Evolutionary conservation across 2,888 invertebrate genomes (phyloP).

Genomic region (Macaria liturata): DNA sequence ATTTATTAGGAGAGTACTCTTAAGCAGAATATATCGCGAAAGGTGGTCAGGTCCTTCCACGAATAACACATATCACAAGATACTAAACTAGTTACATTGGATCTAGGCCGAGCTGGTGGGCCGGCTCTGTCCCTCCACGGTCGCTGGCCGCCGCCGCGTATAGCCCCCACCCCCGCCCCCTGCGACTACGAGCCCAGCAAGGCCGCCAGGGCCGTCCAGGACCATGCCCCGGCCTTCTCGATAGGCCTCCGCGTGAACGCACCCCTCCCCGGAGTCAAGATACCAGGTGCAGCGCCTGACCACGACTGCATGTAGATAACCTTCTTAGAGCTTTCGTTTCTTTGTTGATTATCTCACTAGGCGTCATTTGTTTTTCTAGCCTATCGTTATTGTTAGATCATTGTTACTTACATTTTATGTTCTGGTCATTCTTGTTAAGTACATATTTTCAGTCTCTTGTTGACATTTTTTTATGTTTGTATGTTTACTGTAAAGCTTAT

Average conservation of each 20-base stretch:
- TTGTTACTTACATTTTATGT: too few species aligned
- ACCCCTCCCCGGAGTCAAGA: slow-evolving; percentile 68
- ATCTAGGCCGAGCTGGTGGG: slow-evolving; percentile 85
- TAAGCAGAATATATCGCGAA: too few species aligned
- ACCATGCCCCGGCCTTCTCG: slow-evolving; percentile 84
- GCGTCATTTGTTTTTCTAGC: not conserved
- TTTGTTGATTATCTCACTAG: not conserved
- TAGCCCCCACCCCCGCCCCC: slow-evolving; percentile 91
- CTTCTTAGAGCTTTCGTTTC: slow-evolving; percentile 17
- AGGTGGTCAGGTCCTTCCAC: too few species aligned
- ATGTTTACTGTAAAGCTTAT: too few species aligned
- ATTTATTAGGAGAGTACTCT: too few species aligned
- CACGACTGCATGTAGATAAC: slow-evolving; percentile 4
- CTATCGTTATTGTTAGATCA: too few species aligned
- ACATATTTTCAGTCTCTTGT: too few species aligned
- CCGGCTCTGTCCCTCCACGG: slow-evolving; percentile 92
- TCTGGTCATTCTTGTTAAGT: too few species aligned
- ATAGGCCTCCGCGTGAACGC: slow-evolving; percentile 83
- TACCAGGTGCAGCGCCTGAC: slow-evolving; percentile 76
- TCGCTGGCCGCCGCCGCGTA: slow-evolving; percentile 87
- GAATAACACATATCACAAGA: too few species aligned
- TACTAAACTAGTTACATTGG: too few species aligned
- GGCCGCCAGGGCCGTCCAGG: slow-evolving; percentile 80
- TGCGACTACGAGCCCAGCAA: slow-evolving; percentile 94
- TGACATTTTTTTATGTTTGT: too few species aligned